Conservation (phyloP, 1,140 invertebrate species). For the Zophobas atratus region DNA sequence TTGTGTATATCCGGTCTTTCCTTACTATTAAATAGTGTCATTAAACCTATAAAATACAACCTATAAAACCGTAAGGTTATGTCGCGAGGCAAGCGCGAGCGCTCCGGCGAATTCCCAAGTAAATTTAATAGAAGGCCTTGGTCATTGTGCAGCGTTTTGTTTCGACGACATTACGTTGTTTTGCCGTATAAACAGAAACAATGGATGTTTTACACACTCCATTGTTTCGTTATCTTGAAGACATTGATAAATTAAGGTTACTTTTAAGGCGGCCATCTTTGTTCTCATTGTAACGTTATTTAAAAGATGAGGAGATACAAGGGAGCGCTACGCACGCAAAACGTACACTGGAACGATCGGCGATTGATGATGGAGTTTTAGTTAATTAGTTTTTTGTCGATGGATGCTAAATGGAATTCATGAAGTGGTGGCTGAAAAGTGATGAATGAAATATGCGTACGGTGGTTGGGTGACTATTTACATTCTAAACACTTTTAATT, state of each 20-base stretch:
- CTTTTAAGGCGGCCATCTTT: slow-evolving; percentile 68
- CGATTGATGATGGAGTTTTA: too few species aligned
- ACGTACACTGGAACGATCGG: neutral
- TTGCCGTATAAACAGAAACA: slow-evolving; percentile 65
- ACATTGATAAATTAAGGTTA: slow-evolving; percentile 69
- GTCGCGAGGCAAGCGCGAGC: slow-evolving; percentile 22
- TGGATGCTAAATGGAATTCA: too few species aligned
- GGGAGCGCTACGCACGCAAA: neutral
- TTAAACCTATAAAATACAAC: slow-evolving; percentile 44
- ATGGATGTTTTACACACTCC: slow-evolving; percentile 68
- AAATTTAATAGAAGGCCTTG: slow-evolving; percentile 60
- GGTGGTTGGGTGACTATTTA: too few species aligned
- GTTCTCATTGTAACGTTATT: slow-evolving; percentile 56
- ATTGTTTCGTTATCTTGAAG: slow-evolving; percentile 69
- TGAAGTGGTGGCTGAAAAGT: too few species aligned
- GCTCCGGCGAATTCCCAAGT: slow-evolving; percentile 39
- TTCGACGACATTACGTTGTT: slow-evolving; percentile 64
- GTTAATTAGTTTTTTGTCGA: too few species aligned
- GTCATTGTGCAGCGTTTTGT: slow-evolving; percentile 64
- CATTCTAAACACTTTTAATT: too few species aligned
- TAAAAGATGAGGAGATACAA: slow-evolving; percentile 38
- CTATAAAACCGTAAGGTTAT: slow-evolving; percentile 44
- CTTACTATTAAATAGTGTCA: slow-evolving; percentile 42
- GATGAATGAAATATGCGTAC: too few species aligned
- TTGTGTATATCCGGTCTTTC: slow-evolving; percentile 15